phyloP scores from a whole-genome alignment of 30 jellyfish, hydroid and myxozoan species.

The Turritopsis dohrnii region DNA sequence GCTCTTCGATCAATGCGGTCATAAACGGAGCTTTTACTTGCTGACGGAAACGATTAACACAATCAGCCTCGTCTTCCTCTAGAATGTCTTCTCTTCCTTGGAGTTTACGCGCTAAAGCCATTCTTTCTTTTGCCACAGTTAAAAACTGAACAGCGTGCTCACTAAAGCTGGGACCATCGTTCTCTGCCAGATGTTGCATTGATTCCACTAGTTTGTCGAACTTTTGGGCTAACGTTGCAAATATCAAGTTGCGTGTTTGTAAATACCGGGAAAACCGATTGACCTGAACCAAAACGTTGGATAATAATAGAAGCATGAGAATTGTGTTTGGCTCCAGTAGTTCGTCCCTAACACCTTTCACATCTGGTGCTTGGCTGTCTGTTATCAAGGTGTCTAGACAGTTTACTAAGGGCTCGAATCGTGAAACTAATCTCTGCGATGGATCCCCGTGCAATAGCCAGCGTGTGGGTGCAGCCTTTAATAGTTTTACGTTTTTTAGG shows the following conservation, averaged over 20 bases:
- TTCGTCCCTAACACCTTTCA: not conserved
- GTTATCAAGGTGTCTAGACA: not conserved
- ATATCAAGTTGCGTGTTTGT: not conserved
- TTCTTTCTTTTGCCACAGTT: too few species aligned
- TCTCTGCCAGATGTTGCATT: too few species aligned
- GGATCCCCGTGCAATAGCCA: constrained; percentile 10
- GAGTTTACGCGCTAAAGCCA: too few species aligned
- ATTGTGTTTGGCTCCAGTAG: not conserved
- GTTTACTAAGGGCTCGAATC: not conserved
- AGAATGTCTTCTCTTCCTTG: too few species aligned
- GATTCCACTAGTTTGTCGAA: not conserved
- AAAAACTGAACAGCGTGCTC: too few species aligned
- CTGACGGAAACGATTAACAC: too few species aligned
- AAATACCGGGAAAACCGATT: not conserved
- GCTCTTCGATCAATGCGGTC: too few species aligned
- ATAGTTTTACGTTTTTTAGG: too few species aligned
- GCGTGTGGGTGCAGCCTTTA: constrained; percentile 1
- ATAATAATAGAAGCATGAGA: not conserved
- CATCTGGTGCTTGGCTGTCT: not conserved
- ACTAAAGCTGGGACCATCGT: too few species aligned
- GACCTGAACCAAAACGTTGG: not conserved
- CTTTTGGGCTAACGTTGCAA: not conserved
- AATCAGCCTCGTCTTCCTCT: too few species aligned
- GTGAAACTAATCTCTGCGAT: not conserved
- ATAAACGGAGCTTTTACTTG: too few species aligned